Base-by-base conservation (phyloP, 2,888 invertebrate genomes). In the Nomada goodeniana region DNA sequence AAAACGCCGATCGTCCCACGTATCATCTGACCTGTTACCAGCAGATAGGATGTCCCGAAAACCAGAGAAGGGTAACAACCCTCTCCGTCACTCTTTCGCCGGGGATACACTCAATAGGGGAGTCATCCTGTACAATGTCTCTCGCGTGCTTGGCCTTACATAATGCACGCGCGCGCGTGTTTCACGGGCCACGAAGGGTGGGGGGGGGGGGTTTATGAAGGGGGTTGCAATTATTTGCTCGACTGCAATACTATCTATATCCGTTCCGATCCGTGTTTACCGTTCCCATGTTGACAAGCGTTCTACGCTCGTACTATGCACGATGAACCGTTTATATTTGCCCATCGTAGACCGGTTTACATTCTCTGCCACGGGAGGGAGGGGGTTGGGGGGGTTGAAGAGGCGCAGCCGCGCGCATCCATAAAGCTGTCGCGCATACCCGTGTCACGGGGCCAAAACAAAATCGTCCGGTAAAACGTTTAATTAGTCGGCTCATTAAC, bases 261-360 rank as follows among this genome's bases (percentile, higher is more conserved):
- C 90, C 83, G 87, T 83, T 64, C 67, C 83, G 87, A 85, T 89
- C 88, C 63, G 75, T 91, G 90, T 91, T 92, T 91, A 89, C 88
- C 61, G 85, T 92, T 90, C 89, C 88, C 90, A 92, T 90, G 87
- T 92, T 91, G 91, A 91, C 91, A 87, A 72, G 83, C 74, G 76
- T 83, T 76, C 80, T 72, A 79, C 76, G 82, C 76, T 68, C 81
- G 74, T 80, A 78, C 85, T 83, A 86, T 81, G 80, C 83, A 83
- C 72, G 84, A 80, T 80, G 80, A 75, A 80, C 81, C 82, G 84
- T 84, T 83, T 85, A 86, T 85, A 82, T 80, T 82, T 86, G 75
- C 63, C 76, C 74, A 61, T 72, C 76, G 63, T 76, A 69, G 80
- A 74, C 80, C 70, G 80, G 81, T 82, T 86, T 86, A 77, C 85